These are phyloP conservation scores for Strigops habroptila DNA, from an alignment of 2,113 vertebrate species.

Conservation along the genomic window DNA sequence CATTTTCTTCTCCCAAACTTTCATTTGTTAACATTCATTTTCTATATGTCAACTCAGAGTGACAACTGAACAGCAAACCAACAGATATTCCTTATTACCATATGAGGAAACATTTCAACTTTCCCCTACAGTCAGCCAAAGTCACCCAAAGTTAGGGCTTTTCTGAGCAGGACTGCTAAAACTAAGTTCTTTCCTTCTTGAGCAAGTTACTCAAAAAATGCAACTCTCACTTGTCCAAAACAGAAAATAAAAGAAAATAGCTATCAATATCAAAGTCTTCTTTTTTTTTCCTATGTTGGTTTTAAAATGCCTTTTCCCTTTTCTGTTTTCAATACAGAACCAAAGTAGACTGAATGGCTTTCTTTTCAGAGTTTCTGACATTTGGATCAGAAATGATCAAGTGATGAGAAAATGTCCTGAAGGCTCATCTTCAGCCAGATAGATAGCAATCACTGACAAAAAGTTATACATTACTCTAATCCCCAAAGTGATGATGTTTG, in stretches of 20 bases:
- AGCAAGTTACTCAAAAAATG: neutral
- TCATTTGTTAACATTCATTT: neutral
- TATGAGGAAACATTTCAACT: neutral
- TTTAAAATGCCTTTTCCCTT: neutral
- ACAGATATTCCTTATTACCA: neutral
- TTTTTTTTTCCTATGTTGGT: neutral
- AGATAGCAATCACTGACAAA: neutral
- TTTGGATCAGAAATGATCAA: neutral
- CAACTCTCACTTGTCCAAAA: neutral
- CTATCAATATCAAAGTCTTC: neutral
- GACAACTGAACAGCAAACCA: neutral
- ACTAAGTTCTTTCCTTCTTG: neutral
- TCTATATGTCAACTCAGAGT: neutral
- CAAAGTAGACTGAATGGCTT: neutral
- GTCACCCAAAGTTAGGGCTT: neutral
- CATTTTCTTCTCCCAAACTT: neutral
- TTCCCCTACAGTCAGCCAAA: neutral
- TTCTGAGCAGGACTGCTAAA: neutral
- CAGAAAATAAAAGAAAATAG: neutral
- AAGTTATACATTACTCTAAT: neutral
- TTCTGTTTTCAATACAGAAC: neutral
- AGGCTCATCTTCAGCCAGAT: neutral
- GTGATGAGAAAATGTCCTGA: neutral
- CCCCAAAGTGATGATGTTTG: neutral
- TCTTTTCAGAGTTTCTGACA: neutral